Evolutionary conservation across 2,888 invertebrate species (phyloP), one percentile per base, ranked within the genome.

Genomic region (Phalera bucephala): DNA sequence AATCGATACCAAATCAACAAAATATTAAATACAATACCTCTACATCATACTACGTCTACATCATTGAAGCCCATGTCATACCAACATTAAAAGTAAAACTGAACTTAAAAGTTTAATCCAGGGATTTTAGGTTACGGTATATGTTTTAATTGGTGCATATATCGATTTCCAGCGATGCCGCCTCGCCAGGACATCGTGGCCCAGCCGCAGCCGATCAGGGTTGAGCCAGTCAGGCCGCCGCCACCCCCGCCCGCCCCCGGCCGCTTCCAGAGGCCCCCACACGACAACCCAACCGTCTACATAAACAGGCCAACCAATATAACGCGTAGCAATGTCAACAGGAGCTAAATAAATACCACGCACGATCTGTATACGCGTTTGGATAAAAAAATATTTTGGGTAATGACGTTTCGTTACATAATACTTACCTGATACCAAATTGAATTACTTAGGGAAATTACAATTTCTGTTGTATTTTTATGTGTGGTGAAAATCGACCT

Each of bases 241-340:
- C 81, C 80, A 9, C 82, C 85, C 0, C 83, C 86, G 0, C 86
- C 87, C 0, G 56, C 74, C 1, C 86, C 84, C 0, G 87, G 88
- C 2, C 78, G 88, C 45, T 57, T 79, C 32, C 88, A 88, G 67
- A 69, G 87, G 6, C 87, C 88, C 31, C 87, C 87, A 1, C 87
- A 86, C 49, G 88, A 88, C 58, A 66, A 87, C 64, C 88, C 88
- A 3, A 57, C 75, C 1, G 67, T 46, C 33, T 87, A 86, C 64
- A 71, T 85, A 33, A 64, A 71, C 46, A 67, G 76, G 45, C 64
- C 71, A n/a, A 53, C 57, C 38, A 64, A 52, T 33, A 68, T 59
- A 30, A 53, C 64, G 29, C 52, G 50, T 25, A 62, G 57, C 52
- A 57, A 58, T 45, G 64, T 65, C 43, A 67, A 60, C 47, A 63